Conservation (phyloP, 2,888 invertebrate species). For the Taenaris catops region DNA sequence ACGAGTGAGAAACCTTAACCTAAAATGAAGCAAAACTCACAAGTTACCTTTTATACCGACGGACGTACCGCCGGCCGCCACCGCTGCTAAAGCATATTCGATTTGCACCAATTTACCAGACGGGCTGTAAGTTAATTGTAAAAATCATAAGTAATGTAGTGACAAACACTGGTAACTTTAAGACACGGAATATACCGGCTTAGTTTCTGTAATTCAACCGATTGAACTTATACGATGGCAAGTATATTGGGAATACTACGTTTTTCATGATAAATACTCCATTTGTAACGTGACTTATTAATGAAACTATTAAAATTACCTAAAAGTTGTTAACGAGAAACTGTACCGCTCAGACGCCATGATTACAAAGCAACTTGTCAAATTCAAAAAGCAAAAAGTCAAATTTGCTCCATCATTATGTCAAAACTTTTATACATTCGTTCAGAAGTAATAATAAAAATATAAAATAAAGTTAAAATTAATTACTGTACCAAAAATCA, state of each 20-base stretch:
- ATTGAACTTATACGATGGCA: too few species aligned
- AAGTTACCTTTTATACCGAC: constrained; percentile 96
- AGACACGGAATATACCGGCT: too few species aligned
- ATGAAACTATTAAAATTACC: constrained; percentile 51
- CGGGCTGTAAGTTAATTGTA: constrained; percentile 84
- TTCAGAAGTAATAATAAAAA: too few species aligned
- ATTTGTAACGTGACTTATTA: too few species aligned
- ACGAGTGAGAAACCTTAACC: constrained; percentile 35
- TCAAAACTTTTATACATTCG: too few species aligned
- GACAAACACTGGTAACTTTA: constrained; percentile 25
- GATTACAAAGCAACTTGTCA: constrained; percentile 79
- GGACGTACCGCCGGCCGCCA: constrained; percentile 98
- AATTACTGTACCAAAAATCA: too few species aligned
- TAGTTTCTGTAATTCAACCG: too few species aligned
- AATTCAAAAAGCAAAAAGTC: constrained; percentile 17
- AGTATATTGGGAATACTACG: too few species aligned
- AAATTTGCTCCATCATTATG: too few species aligned
- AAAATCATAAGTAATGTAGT: constrained; percentile 22
- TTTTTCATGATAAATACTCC: too few species aligned
- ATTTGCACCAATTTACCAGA: constrained; percentile 99
- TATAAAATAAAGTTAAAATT: too few species aligned
- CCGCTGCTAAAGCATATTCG: constrained; percentile 99
- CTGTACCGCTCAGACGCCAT: constrained; percentile 98
- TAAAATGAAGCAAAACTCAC: constrained; percentile 2
- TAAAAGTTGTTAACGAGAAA: constrained; percentile 92